These are phyloP conservation scores for Acipenser transmontanus DNA, from an alignment of 2,797 vertebrate genomes.

Conservation along the genomic window DNA sequence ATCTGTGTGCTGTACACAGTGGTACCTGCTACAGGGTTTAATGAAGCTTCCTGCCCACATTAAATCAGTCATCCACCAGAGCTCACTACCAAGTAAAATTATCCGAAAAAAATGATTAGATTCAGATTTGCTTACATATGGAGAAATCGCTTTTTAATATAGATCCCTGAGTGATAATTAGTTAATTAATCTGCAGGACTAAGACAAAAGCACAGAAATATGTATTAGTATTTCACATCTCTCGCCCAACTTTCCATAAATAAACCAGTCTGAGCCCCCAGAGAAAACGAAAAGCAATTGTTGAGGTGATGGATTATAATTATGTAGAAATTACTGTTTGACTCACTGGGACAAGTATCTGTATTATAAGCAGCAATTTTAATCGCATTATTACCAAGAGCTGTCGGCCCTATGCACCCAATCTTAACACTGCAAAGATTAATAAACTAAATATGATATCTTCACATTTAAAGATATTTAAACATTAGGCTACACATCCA, in stretches of 20 bases:
- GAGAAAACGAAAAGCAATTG: conserved; percentile 1
- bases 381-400: conserved; percentile 10
- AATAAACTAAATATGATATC: too few species aligned
- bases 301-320: conserved; percentile 10
- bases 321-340: neutral
- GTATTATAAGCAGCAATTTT: conserved; percentile 15
- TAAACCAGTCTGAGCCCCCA: neutral
- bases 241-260: conserved; percentile 1
- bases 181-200: conserved; percentile 4
- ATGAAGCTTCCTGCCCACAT: neutral
- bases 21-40: neutral
- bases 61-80: neutral
- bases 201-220: neutral
- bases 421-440: conserved; percentile 9
- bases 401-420: conserved; percentile 4
- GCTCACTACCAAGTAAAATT: neutral
- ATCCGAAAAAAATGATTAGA: neutral
- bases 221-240: neutral
- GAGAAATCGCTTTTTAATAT: neutral
- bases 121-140: neutral
- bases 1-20: neutral
- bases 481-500: neutral
- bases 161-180: conserved; percentile 1
- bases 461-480: conserved; percentile 11
- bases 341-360: conserved; percentile 1